Evolutionary conservation across 37 sponge, comb jelly and placozoan species (phyloP).

Genomic region (Geodia barretti): DNA sequence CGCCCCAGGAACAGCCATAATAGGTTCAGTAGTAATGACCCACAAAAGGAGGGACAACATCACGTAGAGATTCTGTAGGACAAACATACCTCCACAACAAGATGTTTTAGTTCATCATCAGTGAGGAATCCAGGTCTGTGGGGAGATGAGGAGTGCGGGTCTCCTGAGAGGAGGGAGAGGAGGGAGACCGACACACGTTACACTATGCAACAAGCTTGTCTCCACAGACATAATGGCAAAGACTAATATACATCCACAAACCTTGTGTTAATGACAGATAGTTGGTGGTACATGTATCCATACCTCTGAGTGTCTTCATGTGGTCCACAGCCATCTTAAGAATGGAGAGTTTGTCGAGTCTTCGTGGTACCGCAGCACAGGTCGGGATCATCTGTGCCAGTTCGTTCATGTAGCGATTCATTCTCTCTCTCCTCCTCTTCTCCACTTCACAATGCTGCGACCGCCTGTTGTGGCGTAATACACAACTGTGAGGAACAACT

Average conservation of each 20-base stretch:
- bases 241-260: too few relatives aligned
- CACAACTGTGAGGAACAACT: too few relatives aligned
- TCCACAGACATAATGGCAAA: too few relatives aligned
- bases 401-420: slow-evolving; percentile 91
- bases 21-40: too few relatives aligned
- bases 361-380: slow-evolving; percentile 79
- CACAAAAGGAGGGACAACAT: too few relatives aligned
- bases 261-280: too few relatives aligned
- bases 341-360: slow-evolving; percentile 86
- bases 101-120: slow-evolving; percentile 92
- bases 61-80: too few relatives aligned
- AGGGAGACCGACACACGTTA: too few relatives aligned
- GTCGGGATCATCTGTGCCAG: slow-evolving; percentile 92
- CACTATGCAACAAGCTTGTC: too few relatives aligned
- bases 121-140: slow-evolving; percentile 78
- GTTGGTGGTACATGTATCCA: too few relatives aligned
- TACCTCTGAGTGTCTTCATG: slow-evolving; percentile 85
- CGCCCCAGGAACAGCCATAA: too few relatives aligned
- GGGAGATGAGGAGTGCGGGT: slow-evolving; percentile 52
- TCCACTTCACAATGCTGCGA: slow-evolving; percentile 92
- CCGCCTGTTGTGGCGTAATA: slow-evolving; percentile 16
- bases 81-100: slow-evolving; percentile 76
- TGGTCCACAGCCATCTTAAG: slow-evolving; percentile 93
- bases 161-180: slow-evolving; percentile 20
- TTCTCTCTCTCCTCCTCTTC: slow-evolving; percentile 83